These are phyloP conservation scores for Arenicola marina DNA, from an alignment of 2,888 invertebrate genomes.

Conservation along the genomic window DNA sequence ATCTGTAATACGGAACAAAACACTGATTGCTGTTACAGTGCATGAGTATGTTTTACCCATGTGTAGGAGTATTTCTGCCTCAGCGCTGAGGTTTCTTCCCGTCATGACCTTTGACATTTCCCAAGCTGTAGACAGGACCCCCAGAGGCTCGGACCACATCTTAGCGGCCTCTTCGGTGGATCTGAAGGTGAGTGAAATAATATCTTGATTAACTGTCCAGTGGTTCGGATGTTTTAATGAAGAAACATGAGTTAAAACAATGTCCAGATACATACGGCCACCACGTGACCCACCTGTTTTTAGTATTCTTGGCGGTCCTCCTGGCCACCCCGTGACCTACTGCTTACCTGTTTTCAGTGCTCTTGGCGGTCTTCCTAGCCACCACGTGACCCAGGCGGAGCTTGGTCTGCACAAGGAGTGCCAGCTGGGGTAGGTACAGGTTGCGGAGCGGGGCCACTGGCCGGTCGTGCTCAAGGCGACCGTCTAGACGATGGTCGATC, in stretches of 20 bases:
- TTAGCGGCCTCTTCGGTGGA: neutral
- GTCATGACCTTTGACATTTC: slow-evolving; percentile 48
- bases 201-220: too few species aligned
- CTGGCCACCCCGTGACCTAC: too few species aligned
- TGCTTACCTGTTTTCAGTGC: slow-evolving; percentile 42
- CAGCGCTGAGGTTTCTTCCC: slow-evolving; percentile 44
- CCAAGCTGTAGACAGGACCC: slow-evolving; percentile 51
- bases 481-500: slow-evolving; percentile 48
- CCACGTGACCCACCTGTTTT: too few species aligned
- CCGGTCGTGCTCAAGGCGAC: slow-evolving; percentile 38
- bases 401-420: slow-evolving; percentile 52
- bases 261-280: too few species aligned
- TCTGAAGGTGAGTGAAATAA: neutral
- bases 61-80: slow-evolving; percentile 57
- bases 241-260: too few species aligned
- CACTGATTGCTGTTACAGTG: too few species aligned
- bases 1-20: too few species aligned
- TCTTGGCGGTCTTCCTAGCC: slow-evolving; percentile 46
- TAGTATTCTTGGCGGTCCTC: slow-evolving; percentile 42
- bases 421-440: slow-evolving; percentile 51
- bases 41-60: slow-evolving; percentile 41
- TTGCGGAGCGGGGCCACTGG: slow-evolving; percentile 51
- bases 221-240: too few species aligned
- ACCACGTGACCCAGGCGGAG: slow-evolving; percentile 55
- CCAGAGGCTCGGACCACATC: slow-evolving; percentile 47